Evolutionary conservation across 2,797 vertebrate species (phyloP).

Genomic region (Steatocranus sp.): DNA sequence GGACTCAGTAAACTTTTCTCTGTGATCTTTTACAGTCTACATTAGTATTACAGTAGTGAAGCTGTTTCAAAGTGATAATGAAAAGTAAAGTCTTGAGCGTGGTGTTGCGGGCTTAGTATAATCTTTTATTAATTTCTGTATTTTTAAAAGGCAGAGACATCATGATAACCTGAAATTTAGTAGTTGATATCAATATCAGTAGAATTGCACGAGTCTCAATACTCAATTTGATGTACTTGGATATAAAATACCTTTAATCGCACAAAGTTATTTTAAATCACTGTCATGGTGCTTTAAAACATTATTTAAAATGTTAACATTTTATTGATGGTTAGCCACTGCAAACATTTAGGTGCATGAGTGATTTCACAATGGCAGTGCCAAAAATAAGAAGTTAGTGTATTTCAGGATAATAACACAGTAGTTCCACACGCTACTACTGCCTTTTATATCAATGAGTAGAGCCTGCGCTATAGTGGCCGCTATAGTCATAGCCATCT

Average conservation of each 20-base stretch:
- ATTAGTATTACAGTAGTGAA: background rate
- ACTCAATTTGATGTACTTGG: background rate
- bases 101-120: background rate
- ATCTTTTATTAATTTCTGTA: background rate
- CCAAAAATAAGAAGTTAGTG: background rate
- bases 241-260: background rate
- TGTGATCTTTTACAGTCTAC: constrained; percentile 46
- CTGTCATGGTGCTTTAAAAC: background rate
- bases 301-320: background rate
- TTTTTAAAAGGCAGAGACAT: background rate
- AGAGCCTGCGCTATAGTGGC: background rate
- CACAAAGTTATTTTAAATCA: background rate
- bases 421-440: background rate
- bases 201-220: background rate
- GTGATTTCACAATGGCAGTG: background rate
- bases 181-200: background rate
- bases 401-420: background rate
- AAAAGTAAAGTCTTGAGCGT: background rate
- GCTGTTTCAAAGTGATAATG: background rate
- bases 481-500: background rate
- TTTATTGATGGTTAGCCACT: background rate
- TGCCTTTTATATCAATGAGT: background rate
- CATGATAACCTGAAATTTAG: background rate
- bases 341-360: background rate
- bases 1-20: constrained; percentile 48